Evolutionary conservation across 1,140 invertebrate species (phyloP).

Genomic region (Drosophila kurseongensis): DNA sequence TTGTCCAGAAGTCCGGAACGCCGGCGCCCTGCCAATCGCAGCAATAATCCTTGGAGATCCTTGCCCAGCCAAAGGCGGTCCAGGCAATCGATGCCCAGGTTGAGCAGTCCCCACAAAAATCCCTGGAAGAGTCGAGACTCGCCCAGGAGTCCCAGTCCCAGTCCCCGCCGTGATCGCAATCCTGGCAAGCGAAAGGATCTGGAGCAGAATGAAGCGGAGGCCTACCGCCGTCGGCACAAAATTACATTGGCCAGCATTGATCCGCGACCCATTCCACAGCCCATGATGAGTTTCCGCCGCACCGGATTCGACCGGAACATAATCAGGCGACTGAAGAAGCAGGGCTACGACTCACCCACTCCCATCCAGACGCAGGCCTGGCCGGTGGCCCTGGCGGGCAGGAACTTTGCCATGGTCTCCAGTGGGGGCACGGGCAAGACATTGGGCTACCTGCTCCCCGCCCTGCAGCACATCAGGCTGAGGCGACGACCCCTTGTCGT

Average conservation of each 20-base stretch:
- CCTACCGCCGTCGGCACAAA: not conserved
- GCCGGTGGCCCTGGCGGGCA: constrained; percentile 94
- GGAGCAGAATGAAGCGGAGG: not conserved
- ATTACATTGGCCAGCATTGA: not conserved
- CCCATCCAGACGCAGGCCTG: constrained; percentile 93
- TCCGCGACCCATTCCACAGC: not conserved
- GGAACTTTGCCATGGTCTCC: constrained; percentile 87
- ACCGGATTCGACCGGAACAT: not conserved
- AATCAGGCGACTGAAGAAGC: constrained; percentile 22
- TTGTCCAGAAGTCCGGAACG: too few species aligned
- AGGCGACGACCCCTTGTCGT: constrained; percentile 89
- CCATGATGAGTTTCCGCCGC: not conserved
- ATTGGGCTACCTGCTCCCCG: constrained; percentile 90
- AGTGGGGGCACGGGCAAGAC: constrained; percentile 89
- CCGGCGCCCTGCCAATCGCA: too few species aligned
- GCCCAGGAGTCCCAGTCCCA: not conserved
- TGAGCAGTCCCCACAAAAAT: not conserved
- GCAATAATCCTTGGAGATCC: too few species aligned
- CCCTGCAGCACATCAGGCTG: constrained; percentile 92
- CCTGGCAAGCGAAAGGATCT: not conserved
- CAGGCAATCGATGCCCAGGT: too few species aligned
- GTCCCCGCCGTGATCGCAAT: not conserved
- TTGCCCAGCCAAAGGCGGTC: too few species aligned
- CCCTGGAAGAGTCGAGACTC: not conserved
- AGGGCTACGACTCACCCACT: constrained; percentile 91